Base-by-base conservation (phyloP, 2,888 invertebrate species). In the Mythimna vitellina region DNA sequence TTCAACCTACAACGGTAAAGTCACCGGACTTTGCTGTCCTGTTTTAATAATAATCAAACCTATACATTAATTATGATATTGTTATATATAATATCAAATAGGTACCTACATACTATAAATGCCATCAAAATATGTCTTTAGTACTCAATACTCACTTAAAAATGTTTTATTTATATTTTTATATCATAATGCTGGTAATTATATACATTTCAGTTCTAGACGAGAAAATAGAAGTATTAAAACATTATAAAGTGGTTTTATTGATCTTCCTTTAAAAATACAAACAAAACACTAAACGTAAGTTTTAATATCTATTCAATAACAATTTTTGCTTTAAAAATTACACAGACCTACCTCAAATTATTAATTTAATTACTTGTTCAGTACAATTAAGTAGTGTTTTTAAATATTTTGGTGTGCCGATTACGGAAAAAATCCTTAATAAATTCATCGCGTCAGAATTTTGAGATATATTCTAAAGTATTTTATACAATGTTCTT, bases 191-290 rank as follows among this genome's bases (percentile, higher is more conserved):
- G 90, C 88, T 93, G 92, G 90, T 87, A 88, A 88, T 89, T 89
- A 84, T 89, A 91, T 92, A 85, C 88, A 89, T 89, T 91, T 87
- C 90, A 90, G 90, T 91, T 89, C 88, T 91, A 91, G 88, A 89
- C 89, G 88, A 91, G 88, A 91, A 90, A 93, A 91, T 93, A 93
- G 90, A 93, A 92, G 91, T 92, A 93, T 92, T 91, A 92, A 91
- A 91, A 92, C 87, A 92, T 81, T 76, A 87, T 85, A 88, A 54
- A 60, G 71, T 75, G 65, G 80, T 87, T 84, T 89, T 90, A 92
- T 92, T 87, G 70, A 60, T 22, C 58, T 22, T 14, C 58, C 22
- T 22, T 46, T 14, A 35, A 32, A 29, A 22, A 25, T 25, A 14
- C 25, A 7, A 14, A 1, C 2, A 14, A 54, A 14, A 17, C 46